These are phyloP conservation scores for Tachina fera DNA, from an alignment of 2,888 invertebrate genomes.

Conservation along the genomic window DNA sequence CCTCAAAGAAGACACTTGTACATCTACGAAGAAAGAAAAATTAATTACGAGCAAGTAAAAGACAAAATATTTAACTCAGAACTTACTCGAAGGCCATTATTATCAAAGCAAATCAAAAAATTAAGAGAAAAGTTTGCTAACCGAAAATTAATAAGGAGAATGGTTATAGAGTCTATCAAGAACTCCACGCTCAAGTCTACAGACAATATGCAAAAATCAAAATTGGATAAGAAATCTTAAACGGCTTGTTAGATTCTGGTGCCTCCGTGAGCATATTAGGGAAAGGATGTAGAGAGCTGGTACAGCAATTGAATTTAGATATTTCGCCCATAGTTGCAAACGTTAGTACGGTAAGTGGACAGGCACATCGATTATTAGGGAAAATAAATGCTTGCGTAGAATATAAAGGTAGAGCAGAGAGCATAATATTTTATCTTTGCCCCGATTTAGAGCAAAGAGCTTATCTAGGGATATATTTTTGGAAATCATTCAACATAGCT, in stretches of 20 bases:
- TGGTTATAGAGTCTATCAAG: neutral
- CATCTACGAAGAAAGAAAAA: too few relatives aligned
- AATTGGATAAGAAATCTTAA: neutral
- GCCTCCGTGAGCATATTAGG: conserved; percentile 27
- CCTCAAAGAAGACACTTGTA: too few relatives aligned
- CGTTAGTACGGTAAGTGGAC: neutral
- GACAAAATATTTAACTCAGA: too few relatives aligned
- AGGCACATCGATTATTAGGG: conserved; percentile 16
- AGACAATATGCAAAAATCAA: neutral
- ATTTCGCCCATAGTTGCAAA: neutral
- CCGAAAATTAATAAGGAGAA: neutral
- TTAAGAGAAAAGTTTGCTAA: neutral
- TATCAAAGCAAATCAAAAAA: neutral
- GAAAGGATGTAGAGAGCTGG: conserved; percentile 22
- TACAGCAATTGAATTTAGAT: neutral
- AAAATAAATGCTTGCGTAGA: neutral
- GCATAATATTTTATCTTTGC: conserved; percentile 10
- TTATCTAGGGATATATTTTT: neutral
- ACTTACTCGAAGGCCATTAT: neutral
- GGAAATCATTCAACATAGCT: neutral
- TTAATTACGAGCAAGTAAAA: too few relatives aligned
- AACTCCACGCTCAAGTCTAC: neutral
- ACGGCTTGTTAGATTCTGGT: conserved; percentile 29
- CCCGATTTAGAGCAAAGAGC: neutral
- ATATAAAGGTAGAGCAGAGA: too few relatives aligned